Conservation (phyloP, 2,113 vertebrate genomes). For the Bambusicola thoracicus region DNA sequence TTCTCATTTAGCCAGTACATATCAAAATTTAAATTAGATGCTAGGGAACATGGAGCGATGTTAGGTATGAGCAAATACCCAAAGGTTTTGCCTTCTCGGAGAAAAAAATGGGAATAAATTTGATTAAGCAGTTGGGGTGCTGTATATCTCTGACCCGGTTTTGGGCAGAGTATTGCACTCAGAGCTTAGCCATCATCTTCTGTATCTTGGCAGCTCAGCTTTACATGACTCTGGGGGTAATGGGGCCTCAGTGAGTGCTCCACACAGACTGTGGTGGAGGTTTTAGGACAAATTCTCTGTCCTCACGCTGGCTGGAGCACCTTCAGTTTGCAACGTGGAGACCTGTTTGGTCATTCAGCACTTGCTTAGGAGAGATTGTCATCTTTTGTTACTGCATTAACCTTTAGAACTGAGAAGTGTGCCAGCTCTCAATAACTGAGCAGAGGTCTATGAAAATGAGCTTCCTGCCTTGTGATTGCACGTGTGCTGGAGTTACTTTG, state of each 20-base stretch:
- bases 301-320: background rate
- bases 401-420: conserved; percentile 58
- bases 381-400: conserved; percentile 72
- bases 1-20: background rate
- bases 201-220: background rate
- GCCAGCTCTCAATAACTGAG: conserved; percentile 38
- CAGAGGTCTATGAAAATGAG: conserved; percentile 61
- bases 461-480: conserved; percentile 50
- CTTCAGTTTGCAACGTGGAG: conserved; percentile 47
- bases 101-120: background rate
- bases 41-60: background rate
- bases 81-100: background rate
- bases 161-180: background rate
- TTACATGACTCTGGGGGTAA: background rate
- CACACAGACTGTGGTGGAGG: background rate
- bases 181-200: background rate
- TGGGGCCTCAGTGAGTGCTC: fast-evolving
- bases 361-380: conserved; percentile 59
- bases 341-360: conserved; percentile 23
- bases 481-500: conserved; percentile 2
- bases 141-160: background rate
- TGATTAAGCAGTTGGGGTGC: background rate
- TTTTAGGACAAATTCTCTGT: background rate
- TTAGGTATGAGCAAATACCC: background rate
- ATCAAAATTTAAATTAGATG: background rate